A percentile compares a stretch with the other conserved stretches of the same genome.
These are phyloP conservation scores for Onychorhynchus coronatus DNA, from an alignment of 2,113 vertebrate genomes.

Conservation along the genomic window DNA sequence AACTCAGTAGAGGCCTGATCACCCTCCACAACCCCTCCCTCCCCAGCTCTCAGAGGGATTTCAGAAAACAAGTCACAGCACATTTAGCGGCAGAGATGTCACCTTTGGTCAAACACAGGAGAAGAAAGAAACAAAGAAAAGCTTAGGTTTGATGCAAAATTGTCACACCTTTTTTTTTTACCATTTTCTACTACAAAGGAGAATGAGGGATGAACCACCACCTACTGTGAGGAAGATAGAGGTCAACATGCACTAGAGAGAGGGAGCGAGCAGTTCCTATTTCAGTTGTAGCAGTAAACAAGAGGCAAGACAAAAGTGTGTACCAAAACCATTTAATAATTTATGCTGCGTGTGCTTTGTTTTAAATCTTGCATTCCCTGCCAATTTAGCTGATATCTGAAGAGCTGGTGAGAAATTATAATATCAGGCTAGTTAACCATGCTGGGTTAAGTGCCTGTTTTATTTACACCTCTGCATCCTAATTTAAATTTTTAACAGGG, in stretches of 20 bases:
- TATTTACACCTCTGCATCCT: slow-evolving; percentile 24
- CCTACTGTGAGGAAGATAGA: background rate
- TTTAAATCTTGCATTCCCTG: background rate
- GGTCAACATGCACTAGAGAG: background rate
- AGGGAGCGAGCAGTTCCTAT: background rate
- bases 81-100: background rate
- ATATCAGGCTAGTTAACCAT: background rate
- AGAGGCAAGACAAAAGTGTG: background rate
- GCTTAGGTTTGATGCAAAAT: background rate
- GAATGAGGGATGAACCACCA: background rate
- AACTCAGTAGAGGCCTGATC: background rate
- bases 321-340: background rate
- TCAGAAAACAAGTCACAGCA: background rate
- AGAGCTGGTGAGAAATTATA: background rate
- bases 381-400: background rate
- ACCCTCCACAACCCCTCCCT: background rate
- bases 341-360: background rate
- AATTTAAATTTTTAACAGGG: slow-evolving; percentile 39
- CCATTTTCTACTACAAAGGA: background rate
- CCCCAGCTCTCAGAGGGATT: background rate
- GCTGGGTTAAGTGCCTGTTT: slow-evolving; percentile 2
- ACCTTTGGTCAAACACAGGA: background rate
- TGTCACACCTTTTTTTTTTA: background rate
- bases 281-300: background rate
- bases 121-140: too few species aligned